Conservation (phyloP, 2,113 vertebrate genomes). For the Crotalus horridus region DNA sequence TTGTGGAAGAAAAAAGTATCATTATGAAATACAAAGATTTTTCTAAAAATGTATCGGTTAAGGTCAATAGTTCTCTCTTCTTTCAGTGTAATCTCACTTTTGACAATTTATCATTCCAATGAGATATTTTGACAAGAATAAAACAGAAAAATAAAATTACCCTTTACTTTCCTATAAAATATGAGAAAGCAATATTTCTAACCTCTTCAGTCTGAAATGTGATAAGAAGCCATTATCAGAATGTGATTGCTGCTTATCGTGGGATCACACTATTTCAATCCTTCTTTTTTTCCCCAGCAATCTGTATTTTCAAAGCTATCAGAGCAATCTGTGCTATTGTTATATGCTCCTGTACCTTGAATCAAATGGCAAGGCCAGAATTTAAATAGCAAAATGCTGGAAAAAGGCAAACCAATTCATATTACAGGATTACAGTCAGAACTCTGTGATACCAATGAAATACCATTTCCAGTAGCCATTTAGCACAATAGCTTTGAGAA, state of each 20-base stretch:
- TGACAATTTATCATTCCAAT: fast-evolving
- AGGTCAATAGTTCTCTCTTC: not conserved
- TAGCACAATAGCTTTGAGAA: not conserved
- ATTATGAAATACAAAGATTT: not conserved
- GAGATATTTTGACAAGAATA: not conserved
- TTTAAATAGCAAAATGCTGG: not conserved
- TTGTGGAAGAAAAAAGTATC: not conserved
- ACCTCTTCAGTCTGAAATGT: fast-evolving
- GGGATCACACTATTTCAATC: not conserved
- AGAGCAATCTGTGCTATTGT: not conserved
- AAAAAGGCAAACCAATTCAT: not conserved
- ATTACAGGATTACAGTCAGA: not conserved
- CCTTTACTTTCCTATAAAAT: not conserved
- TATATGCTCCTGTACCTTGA: not conserved
- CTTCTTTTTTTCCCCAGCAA: not conserved
- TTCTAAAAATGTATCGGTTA: not conserved
- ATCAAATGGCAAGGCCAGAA: not conserved
- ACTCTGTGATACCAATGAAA: not conserved
- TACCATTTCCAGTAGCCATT: not conserved
- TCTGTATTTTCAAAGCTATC: not conserved
- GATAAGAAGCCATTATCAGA: not conserved
- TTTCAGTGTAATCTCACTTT: not conserved
- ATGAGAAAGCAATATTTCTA: not conserved
- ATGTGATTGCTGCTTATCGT: not conserved
- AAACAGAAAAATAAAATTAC: not conserved